Evolutionary conservation across 2,797 vertebrate species (phyloP), one percentile per base, ranked within the genome.

Genomic region (Xenopus petersii): DNA sequence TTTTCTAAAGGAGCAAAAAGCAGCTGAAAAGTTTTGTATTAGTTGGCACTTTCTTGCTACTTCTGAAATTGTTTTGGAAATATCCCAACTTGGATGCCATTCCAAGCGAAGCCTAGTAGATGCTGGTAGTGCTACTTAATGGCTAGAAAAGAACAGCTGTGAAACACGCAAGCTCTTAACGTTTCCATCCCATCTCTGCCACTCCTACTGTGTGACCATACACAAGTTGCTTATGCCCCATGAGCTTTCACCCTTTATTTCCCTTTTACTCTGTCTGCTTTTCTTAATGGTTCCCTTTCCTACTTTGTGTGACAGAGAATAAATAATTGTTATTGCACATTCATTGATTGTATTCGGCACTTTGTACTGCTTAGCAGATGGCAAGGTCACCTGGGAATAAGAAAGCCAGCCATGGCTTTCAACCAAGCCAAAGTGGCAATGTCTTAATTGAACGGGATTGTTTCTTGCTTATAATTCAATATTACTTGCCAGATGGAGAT

Each of bases 131-230:
- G 64, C 75, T 47, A 55, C 70, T 73, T 77, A 77, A 77, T 77
- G 70, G 67, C 59, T 67, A 67, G 70, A 73, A 63, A 54, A 49
- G 58, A 73, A 77, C 75, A 77, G 48, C 75, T 77, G 75, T 58
- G 70, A 15, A 68, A 67, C 33, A 17, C 55, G 54, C 30, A 58
- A 59, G 59, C 60, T 70, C 70, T 77, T 13, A 8, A 55, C 17
- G 49, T 64, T 77, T 56, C 65, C 26, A 63, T 17, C 16, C 70
- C 56, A 62, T 64, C 75, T 67, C 64, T 59, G 65, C 70, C 75
- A 77, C 60, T 77, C 75, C 75, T 73, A 77, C 75, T 77, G 75
- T 77, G 75, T 77, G 75, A 77, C 75, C 75, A 73, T 73, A 64
- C 21, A 30, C 12, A 56, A 54, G 64, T 61, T 36, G 12, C 75